Percentiles rank a stretch among this genome's conserved stretches.
Evolutionary conservation across 2,888 invertebrate genomes (phyloP).

Genomic region (Falcaria lacertinaria): DNA sequence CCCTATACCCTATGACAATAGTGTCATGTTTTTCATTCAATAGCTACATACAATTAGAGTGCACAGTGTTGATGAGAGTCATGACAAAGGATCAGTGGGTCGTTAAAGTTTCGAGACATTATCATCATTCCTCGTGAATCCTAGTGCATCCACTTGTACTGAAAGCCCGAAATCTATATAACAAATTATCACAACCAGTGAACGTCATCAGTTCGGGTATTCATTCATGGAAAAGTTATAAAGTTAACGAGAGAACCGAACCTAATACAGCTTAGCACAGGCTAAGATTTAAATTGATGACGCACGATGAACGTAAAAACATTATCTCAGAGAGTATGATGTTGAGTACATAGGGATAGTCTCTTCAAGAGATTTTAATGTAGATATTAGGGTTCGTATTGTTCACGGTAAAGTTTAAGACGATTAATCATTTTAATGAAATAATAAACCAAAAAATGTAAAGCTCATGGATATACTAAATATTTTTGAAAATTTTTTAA

Average conservation of each 20-base stretch:
- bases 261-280: too few relatives aligned
- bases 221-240: too few relatives aligned
- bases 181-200: constrained; percentile 1
- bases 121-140: constrained; percentile 45
- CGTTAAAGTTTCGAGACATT: constrained; percentile 43
- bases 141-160: constrained; percentile 49
- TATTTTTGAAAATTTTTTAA: too few relatives aligned
- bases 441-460: constrained; percentile 5
- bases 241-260: too few relatives aligned
- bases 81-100: constrained; percentile 33
- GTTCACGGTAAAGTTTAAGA: constrained; percentile 16
- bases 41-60: constrained; percentile 18
- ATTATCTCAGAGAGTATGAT: constrained; percentile 20
- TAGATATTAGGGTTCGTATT: constrained; percentile 37
- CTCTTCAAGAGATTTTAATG: constrained; percentile 42
- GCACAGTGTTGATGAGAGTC: constrained; percentile 24
- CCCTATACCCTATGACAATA: constrained; percentile 20
- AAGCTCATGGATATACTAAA: constrained; percentile 32
- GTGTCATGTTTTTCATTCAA: constrained; percentile 24
- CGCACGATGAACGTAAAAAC: not conserved
- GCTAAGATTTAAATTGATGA: not conserved
- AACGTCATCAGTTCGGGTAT: not conserved
- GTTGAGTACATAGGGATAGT: constrained; percentile 42
- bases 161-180: constrained; percentile 27
- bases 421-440: constrained; percentile 14